These are phyloP conservation scores for Zapus hudsonius DNA, from an alignment of 2,113 vertebrate genomes.

Conservation along the genomic window DNA sequence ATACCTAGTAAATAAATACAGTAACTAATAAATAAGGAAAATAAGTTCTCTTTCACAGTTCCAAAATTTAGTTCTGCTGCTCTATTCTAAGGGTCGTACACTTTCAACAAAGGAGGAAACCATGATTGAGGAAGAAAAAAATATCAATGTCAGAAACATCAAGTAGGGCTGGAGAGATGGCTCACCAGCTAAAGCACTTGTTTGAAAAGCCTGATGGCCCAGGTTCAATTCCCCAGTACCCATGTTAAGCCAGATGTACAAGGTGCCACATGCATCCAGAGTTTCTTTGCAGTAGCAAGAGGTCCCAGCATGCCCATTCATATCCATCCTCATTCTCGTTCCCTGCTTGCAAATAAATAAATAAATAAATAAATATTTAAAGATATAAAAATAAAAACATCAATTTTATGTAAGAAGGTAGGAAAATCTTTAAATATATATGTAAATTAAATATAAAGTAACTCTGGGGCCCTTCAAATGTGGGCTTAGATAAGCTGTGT, in stretches of 20 bases:
- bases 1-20: slow-evolving; percentile 83
- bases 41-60: slow-evolving; percentile 63
- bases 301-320: no score
- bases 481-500: not conserved
- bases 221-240: no score
- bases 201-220: no score
- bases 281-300: no score
- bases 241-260: no score
- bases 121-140: slow-evolving; percentile 59
- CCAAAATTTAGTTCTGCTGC: slow-evolving; percentile 64
- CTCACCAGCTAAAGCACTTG: no score
- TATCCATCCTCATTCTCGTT: no score
- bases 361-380: no score
- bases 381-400: not conserved
- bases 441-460: not conserved
- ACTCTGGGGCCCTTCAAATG: not conserved
- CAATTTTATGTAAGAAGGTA: not conserved
- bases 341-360: no score
- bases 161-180: not conserved
- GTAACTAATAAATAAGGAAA: slow-evolving; percentile 77
- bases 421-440: not conserved
- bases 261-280: no score
- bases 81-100: slow-evolving; percentile 76
- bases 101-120: slow-evolving; percentile 35
- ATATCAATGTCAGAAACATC: slow-evolving; percentile 3